A percentile compares a stretch with the other conserved stretches of the same genome.
phyloP scores from a whole-genome alignment of 2,797 vertebrate genomes.

The Sorex maritimensis region DNA sequence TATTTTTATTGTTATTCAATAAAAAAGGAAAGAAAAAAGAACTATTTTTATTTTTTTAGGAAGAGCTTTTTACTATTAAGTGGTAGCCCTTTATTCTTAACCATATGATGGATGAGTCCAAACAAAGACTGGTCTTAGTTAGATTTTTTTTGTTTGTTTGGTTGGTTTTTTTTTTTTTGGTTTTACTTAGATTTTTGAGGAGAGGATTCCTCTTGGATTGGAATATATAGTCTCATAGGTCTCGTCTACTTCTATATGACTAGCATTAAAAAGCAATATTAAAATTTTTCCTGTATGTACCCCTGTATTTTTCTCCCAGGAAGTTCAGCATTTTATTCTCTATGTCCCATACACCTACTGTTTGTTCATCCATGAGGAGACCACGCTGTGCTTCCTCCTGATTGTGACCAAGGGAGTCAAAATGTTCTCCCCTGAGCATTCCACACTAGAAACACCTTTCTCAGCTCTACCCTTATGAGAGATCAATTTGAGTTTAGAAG shows the following conservation, averaged over 20 bases:
- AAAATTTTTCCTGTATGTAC: not conserved
- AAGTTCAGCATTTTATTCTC: slow-evolving; percentile 3
- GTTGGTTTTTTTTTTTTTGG: not conserved
- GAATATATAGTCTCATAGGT: not conserved
- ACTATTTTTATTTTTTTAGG: not conserved
- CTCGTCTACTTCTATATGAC: not conserved
- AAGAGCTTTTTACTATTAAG: slow-evolving; percentile 38
- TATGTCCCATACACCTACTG: not conserved
- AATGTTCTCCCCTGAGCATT: not conserved
- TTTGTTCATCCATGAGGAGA: not conserved
- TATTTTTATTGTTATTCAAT: too few relatives aligned
- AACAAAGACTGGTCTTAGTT: not conserved
- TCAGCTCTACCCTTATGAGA: not conserved
- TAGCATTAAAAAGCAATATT: not conserved
- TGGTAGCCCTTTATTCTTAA: not conserved
- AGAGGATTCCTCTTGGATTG: not conserved
- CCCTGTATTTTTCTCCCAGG: not conserved
- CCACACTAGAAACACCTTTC: not conserved
- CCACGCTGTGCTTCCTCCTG: not conserved
- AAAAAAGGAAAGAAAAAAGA: not conserved
- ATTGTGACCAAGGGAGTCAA: not conserved
- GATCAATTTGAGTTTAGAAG: not conserved
- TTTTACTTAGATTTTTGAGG: slow-evolving; percentile 18
- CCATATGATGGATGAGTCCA: not conserved
- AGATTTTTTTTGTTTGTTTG: not conserved